A percentile compares a stretch with the other conserved stretches of the same genome.
These are phyloP conservation scores for Sialis fuliginosa DNA, from an alignment of 2,888 invertebrate genomes.

Conservation along the genomic window DNA sequence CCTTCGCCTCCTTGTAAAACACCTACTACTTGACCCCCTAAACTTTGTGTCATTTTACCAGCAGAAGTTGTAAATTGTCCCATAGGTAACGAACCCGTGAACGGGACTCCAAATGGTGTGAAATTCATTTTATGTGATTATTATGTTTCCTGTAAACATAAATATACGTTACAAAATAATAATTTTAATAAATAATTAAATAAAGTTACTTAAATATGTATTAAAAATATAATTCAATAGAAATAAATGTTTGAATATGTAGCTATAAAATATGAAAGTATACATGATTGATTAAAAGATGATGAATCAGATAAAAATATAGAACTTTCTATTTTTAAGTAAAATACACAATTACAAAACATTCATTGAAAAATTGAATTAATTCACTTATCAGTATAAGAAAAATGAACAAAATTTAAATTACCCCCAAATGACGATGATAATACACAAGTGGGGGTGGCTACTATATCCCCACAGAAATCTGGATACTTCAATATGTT, in stretches of 20 bases:
- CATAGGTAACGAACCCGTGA: conserved; percentile 38
- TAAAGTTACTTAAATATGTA: no score
- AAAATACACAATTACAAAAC: no score
- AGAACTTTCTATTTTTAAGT: no score
- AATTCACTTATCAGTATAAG: no score
- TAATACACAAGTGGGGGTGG: no score
- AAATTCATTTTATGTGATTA: conserved; percentile 47
- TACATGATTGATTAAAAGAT: neutral
- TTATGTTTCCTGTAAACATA: neutral
- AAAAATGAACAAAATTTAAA: no score
- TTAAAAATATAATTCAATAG: neutral
- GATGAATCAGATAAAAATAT: no score
- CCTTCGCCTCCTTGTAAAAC: conserved; percentile 52
- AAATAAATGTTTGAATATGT: neutral
- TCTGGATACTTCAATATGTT: no score
- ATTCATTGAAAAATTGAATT: no score
- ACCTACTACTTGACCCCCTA: conserved; percentile 52
- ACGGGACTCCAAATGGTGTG: conserved; percentile 47
- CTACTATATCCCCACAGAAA: no score
- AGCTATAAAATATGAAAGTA: neutral
- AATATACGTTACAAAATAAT: conserved; percentile 1
- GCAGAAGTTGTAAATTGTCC: conserved; percentile 40
- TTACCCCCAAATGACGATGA: no score
- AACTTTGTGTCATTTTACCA: conserved; percentile 51
- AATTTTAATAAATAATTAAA: neutral